Percentiles rank a stretch among this genome's conserved stretches.
phyloP scores from a whole-genome alignment of 2,113 vertebrate species.

The Macquaria australasica region DNA sequence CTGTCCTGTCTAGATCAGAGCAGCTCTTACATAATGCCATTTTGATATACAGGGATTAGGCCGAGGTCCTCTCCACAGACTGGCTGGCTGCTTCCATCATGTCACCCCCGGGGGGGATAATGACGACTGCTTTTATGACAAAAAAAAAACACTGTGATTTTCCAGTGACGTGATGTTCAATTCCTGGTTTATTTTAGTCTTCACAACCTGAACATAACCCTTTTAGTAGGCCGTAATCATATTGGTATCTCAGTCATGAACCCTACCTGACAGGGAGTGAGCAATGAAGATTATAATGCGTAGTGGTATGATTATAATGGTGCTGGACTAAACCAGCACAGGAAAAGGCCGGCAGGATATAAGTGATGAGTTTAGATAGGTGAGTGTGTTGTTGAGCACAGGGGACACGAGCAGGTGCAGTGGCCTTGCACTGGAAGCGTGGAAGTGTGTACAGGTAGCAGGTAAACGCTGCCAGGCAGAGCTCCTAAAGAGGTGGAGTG shows the following conservation, averaged over 20 bases:
- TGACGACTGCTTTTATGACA: constrained; percentile 50
- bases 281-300: constrained; percentile 10
- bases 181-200: constrained; percentile 39
- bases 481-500: constrained; percentile 69
- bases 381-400: constrained; percentile 56
- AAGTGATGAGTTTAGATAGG: constrained; percentile 46
- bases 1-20: constrained; percentile 57
- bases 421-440: constrained; percentile 14
- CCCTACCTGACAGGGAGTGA: constrained; percentile 16
- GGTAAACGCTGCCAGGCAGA: constrained; percentile 55
- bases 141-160: constrained; percentile 21
- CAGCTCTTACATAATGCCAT: constrained; percentile 77
- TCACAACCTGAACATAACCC: constrained; percentile 8
- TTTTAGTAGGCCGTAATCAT: constrained; percentile 11
- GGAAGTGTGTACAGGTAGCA: constrained; percentile 59
- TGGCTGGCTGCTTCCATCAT: constrained; percentile 50
- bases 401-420: constrained; percentile 59
- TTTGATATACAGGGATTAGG: constrained; percentile 81
- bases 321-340: constrained; percentile 13
- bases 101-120: constrained; percentile 7
- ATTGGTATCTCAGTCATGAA: constrained; percentile 29
- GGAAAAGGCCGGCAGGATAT: not conserved
- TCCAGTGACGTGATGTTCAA: constrained; percentile 21
- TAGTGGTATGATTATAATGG: constrained; percentile 27
- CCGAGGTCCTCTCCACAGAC: constrained; percentile 62